These are phyloP conservation scores for Stomorhina lunata DNA, from an alignment of 2,888 invertebrate genomes.

Conservation along the genomic window DNA sequence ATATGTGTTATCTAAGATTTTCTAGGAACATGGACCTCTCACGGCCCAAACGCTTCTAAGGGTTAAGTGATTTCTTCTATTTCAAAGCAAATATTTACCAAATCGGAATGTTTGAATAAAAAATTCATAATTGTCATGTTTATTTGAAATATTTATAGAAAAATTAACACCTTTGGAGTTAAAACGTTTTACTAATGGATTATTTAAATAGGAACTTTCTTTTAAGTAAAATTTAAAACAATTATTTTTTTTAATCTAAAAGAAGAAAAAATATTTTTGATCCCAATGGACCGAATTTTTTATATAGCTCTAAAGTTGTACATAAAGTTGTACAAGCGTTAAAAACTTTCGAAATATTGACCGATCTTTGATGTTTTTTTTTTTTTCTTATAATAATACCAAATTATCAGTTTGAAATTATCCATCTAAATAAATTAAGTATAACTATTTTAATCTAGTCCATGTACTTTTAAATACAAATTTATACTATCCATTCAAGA, in stretches of 20 bases:
- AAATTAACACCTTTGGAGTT: neutral
- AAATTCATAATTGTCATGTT: neutral
- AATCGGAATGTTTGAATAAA: neutral
- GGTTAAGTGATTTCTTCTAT: too few species aligned
- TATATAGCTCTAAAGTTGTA: too few species aligned
- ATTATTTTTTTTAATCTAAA: neutral
- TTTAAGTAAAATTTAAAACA: neutral
- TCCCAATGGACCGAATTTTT: too few species aligned
- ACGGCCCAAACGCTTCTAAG: too few species aligned
- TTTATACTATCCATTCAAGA: neutral
- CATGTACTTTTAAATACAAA: neutral
- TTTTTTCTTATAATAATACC: too few species aligned
- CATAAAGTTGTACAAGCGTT: too few species aligned
- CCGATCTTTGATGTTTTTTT: too few species aligned
- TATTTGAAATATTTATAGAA: neutral
- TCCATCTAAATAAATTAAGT: neutral
- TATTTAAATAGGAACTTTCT: neutral
- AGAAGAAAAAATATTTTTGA: too few species aligned
- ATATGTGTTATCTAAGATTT: too few species aligned
- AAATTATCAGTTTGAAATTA: too few species aligned
- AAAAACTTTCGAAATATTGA: too few species aligned
- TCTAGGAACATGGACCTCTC: too few species aligned
- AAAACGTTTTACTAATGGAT: neutral
- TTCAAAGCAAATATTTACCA: constrained; percentile 8
- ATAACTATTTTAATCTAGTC: neutral